phyloP scores from a whole-genome alignment of 1,140 invertebrate species.

The Pectinophora gossypiella region DNA sequence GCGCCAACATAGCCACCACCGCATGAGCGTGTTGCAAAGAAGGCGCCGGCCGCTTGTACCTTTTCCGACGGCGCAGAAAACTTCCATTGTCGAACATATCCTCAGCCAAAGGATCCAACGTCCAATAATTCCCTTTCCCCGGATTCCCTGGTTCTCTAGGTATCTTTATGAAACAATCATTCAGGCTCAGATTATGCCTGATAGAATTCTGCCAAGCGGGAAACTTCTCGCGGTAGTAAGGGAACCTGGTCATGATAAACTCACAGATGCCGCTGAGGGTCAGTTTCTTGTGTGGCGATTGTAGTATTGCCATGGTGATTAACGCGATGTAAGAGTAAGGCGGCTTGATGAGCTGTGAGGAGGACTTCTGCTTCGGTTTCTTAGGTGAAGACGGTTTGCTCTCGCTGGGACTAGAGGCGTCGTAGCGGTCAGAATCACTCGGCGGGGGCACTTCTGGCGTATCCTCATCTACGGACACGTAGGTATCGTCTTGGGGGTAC shows the following conservation, averaged over 20 bases:
- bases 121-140: conserved; percentile 99
- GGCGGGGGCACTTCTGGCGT: conserved; percentile 60
- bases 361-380: conserved; percentile 60
- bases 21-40: conserved; percentile 68
- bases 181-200: conserved; percentile 96
- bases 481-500: conserved; percentile 57
- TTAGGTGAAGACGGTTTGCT: conserved; percentile 54
- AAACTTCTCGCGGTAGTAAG: conserved; percentile 96
- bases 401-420: conserved; percentile 53
- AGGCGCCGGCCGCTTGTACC: conserved; percentile 90
- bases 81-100: conserved; percentile 99
- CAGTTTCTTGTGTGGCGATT: conserved; percentile 97
- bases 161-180: conserved; percentile 99
- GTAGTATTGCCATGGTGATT: conserved; percentile 98
- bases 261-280: conserved; percentile 98
- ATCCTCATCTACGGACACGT: conserved; percentile 66
- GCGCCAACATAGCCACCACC: conserved; percentile 63
- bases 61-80: conserved; percentile 94
- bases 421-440: conserved; percentile 61
- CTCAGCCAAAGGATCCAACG: conserved; percentile 95
- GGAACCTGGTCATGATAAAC: conserved; percentile 98
- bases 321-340: conserved; percentile 98
- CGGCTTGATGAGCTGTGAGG: conserved; percentile 82
- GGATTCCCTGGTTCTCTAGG: conserved; percentile 98
- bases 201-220: conserved; percentile 98